Evolutionary conservation across 30 jellyfish, hydroid and myxozoan species (phyloP).

Genomic region (Chironex yamaguchii): DNA sequence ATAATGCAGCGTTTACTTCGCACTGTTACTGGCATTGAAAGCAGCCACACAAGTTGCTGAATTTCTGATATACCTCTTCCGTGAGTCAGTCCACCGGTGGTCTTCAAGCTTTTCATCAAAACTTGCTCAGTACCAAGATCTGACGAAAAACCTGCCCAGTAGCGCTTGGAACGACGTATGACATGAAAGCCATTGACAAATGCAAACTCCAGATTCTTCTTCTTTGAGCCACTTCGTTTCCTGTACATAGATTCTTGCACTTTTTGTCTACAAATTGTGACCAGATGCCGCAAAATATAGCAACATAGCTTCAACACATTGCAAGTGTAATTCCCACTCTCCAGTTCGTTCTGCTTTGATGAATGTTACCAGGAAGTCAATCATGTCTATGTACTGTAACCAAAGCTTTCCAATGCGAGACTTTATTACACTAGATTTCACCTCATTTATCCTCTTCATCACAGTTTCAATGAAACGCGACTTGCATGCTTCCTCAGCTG

Average conservation of each 20-base stretch:
- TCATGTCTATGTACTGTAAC: conserved; percentile 68
- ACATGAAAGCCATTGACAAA: conserved; percentile 64
- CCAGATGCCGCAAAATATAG: conserved; percentile 70
- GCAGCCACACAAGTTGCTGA: background rate
- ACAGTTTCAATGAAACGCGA: too few relatives aligned
- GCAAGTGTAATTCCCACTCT: conserved; percentile 54
- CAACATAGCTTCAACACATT: conserved; percentile 38
- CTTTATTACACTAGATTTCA: conserved; percentile 11
- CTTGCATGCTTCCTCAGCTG: too few relatives aligned
- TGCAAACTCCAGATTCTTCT: conserved; percentile 21
- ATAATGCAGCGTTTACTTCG: conserved; percentile 37
- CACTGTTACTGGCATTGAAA: conserved; percentile 32
- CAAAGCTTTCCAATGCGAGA: conserved; percentile 58
- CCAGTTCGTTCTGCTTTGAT: conserved; percentile 59
- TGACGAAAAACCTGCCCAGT: conserved; percentile 57
- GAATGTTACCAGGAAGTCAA: conserved; percentile 35
- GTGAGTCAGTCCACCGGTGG: conserved; percentile 46
- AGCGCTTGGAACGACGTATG: conserved; percentile 59
- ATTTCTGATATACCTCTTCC: conserved; percentile 62
- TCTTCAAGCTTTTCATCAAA: conserved; percentile 35
- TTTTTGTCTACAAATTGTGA: conserved; percentile 60
- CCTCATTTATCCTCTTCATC: conserved; percentile 4
- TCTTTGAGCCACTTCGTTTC: conserved; percentile 43
- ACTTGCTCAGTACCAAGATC: conserved; percentile 69
- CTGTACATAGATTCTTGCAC: conserved; percentile 61